Conservation (phyloP, 2,888 invertebrate genomes). For the Ennomos erosarius region DNA sequence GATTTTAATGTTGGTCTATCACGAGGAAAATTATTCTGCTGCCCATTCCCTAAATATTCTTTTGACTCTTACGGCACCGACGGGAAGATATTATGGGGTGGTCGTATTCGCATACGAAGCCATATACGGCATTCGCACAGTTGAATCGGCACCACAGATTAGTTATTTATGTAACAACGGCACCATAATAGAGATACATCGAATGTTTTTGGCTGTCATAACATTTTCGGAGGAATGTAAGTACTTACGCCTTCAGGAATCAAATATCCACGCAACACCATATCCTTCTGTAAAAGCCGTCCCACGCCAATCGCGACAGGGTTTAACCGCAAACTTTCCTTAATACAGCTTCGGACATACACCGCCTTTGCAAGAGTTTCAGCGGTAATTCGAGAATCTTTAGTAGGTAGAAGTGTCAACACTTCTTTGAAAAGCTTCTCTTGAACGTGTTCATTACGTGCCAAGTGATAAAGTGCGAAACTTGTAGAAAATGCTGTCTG, state of each 20-base stretch:
- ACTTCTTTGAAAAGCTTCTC: conserved; percentile 88
- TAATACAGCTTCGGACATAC: conserved; percentile 92
- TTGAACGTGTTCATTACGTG: conserved; percentile 88
- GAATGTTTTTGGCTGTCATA: too few species aligned
- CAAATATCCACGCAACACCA: conserved; percentile 88
- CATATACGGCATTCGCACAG: too few species aligned
- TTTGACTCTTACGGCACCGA: too few species aligned
- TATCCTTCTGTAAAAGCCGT: conserved; percentile 88
- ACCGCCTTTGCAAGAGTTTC: conserved; percentile 86
- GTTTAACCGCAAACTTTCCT: conserved; percentile 92
- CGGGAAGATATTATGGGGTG: too few species aligned
- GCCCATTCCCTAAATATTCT: too few species aligned
- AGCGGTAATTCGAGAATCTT: conserved; percentile 80
- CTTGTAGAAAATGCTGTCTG: conserved; percentile 92
- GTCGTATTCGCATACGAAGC: too few species aligned
- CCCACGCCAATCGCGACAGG: conserved; percentile 95
- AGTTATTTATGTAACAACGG: too few species aligned
- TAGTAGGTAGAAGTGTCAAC: conserved; percentile 78
- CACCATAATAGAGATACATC: too few species aligned
- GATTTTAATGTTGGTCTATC: too few species aligned
- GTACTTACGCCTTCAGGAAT: conserved; percentile 90
- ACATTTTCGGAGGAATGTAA: too few species aligned
- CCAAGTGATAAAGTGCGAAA: conserved; percentile 92
- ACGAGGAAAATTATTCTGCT: too few species aligned
- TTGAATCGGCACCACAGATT: too few species aligned